Conservation (phyloP, 2,888 invertebrate genomes). For the Sminthurides aquaticus region DNA sequence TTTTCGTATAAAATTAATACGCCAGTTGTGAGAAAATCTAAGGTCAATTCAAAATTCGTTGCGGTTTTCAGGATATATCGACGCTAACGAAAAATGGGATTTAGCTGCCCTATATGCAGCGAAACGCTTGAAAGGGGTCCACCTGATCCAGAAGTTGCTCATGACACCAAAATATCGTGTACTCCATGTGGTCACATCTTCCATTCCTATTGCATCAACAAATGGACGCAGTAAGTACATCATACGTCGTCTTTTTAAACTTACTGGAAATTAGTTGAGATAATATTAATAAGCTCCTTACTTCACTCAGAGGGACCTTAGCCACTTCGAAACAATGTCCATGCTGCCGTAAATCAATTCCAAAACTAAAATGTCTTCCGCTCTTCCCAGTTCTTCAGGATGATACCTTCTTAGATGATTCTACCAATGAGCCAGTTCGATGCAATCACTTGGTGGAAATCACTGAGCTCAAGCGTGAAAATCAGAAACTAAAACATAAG, state of each 20-base stretch:
- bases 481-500: neutral
- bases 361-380: slow-evolving; percentile 12
- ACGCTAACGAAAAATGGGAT: slow-evolving; percentile 17
- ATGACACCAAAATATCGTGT: slow-evolving; percentile 5
- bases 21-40: too few species aligned
- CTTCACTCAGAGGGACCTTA: slow-evolving; percentile 14
- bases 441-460: slow-evolving; percentile 15
- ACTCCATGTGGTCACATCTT: slow-evolving; percentile 20
- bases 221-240: slow-evolving; percentile 12
- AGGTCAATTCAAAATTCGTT: too few species aligned
- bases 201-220: slow-evolving; percentile 15
- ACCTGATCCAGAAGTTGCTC: neutral
- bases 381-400: slow-evolving; percentile 14
- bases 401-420: slow-evolving; percentile 11
- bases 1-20: too few species aligned
- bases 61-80: too few species aligned
- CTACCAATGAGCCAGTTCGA: neutral
- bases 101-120: slow-evolving; percentile 17
- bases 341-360: slow-evolving; percentile 16
- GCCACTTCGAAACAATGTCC: slow-evolving; percentile 19
- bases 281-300: too few species aligned
- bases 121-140: slow-evolving; percentile 9
- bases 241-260: neutral
- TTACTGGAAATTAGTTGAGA: neutral
- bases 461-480: neutral